Conservation (phyloP, 2,888 invertebrate species). For the Acleris sparsana region DNA sequence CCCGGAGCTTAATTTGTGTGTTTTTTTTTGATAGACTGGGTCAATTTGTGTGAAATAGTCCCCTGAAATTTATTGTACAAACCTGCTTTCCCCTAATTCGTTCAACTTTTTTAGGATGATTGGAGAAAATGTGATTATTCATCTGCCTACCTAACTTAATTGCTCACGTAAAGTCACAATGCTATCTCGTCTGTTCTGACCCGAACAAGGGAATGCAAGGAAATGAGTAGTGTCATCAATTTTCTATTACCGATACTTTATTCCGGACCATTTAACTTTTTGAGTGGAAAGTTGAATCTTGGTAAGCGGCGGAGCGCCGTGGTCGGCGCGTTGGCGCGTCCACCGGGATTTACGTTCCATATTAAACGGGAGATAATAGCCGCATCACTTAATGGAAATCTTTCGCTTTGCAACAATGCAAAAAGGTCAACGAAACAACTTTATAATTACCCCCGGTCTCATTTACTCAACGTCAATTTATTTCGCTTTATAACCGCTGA, state of each 20-base stretch:
- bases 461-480: conserved; percentile 34
- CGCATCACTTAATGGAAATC: conserved; percentile 37
- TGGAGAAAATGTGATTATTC: no score
- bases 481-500: conserved; percentile 36
- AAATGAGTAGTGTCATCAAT: conserved; percentile 74
- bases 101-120: no score
- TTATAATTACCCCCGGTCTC: not conserved
- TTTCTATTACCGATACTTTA: conserved; percentile 72
- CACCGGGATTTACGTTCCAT: conserved; percentile 44
- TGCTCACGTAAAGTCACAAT: conserved; percentile 12
- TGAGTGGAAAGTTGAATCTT: conserved; percentile 65
- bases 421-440: conserved; percentile 1
- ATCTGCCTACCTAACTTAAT: not conserved
- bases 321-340: conserved; percentile 50
- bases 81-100: no score
- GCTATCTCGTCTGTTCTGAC: conserved; percentile 33
- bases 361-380: conserved; percentile 52
- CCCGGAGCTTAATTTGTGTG: no score
- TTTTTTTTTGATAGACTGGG: no score
- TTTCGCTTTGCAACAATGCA: not conserved
- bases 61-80: no score
- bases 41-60: no score
- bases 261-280: conserved; percentile 76
- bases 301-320: conserved; percentile 53
- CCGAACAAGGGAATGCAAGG: conserved; percentile 52